phyloP scores from a whole-genome alignment of 2,797 vertebrate species.

The Pseudochromis fuscus region DNA sequence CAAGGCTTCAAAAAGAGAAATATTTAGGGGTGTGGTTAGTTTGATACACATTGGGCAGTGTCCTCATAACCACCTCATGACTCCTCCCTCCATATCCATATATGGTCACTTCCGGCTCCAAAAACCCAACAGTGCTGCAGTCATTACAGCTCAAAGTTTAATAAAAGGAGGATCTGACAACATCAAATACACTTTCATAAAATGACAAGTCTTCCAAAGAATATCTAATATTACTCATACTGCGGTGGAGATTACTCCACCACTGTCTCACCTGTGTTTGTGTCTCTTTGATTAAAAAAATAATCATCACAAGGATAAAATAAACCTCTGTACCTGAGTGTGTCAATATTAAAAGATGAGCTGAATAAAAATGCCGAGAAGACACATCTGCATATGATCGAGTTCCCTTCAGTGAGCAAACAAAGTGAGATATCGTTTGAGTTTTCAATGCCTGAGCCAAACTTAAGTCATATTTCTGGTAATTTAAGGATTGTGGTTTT shows the following conservation, averaged over 20 bases:
- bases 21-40: too few relatives aligned
- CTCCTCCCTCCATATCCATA: too few relatives aligned
- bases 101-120: too few relatives aligned
- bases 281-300: constrained; percentile 17
- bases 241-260: constrained; percentile 24
- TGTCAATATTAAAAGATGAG: constrained; percentile 37
- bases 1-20: too few relatives aligned
- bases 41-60: too few relatives aligned
- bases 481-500: constrained; percentile 51
- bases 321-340: constrained; percentile 21
- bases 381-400: constrained; percentile 67
- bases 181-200: constrained; percentile 6
- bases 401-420: constrained; percentile 60
- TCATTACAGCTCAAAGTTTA: too few relatives aligned
- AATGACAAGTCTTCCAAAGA: constrained; percentile 5
- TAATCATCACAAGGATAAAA: constrained; percentile 28
- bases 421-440: constrained; percentile 52
- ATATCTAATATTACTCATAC: constrained; percentile 30
- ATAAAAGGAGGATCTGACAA: not conserved
- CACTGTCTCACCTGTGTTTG: constrained; percentile 18
- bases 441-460: constrained; percentile 57
- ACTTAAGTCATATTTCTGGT: constrained; percentile 62
- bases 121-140: too few relatives aligned
- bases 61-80: too few relatives aligned
- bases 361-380: constrained; percentile 38